phyloP scores from a whole-genome alignment of 1,140 invertebrate species.

The Ips typographus region DNA sequence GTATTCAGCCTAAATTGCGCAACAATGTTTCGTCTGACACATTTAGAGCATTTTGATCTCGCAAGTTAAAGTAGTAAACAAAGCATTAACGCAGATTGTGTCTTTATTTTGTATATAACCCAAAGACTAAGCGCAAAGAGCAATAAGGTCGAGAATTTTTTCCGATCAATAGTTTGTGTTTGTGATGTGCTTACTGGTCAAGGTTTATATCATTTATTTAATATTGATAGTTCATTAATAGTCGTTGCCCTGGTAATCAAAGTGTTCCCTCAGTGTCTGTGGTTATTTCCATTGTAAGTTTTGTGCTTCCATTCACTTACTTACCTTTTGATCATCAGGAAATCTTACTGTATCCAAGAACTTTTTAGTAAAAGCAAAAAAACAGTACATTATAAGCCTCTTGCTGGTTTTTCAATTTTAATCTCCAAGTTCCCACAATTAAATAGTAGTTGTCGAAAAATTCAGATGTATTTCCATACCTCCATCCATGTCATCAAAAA shows the following conservation, averaged over 20 bases:
- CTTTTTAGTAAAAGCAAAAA: constrained; percentile 36
- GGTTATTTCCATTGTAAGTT: too few relatives aligned
- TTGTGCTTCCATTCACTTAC: too few relatives aligned
- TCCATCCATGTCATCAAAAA: constrained; percentile 24
- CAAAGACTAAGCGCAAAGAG: constrained; percentile 16
- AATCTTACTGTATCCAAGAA: too few relatives aligned
- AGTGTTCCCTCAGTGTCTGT: too few relatives aligned
- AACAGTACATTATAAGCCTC: constrained; percentile 40
- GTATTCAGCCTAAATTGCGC: too few relatives aligned
- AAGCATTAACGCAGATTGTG: constrained; percentile 18
- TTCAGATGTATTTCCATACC: constrained; percentile 42
- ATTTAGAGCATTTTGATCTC: not conserved
- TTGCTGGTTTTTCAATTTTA: constrained; percentile 32
- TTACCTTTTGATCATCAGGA: too few relatives aligned
- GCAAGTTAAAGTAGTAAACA: constrained; percentile 14
- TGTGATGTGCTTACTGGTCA: too few relatives aligned
- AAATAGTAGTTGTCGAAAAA: constrained; percentile 30
- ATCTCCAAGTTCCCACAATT: constrained; percentile 40
- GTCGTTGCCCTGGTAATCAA: too few relatives aligned
- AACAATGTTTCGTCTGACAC: too few relatives aligned
- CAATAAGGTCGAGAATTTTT: constrained; percentile 24
- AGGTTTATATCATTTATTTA: too few relatives aligned
- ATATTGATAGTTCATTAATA: too few relatives aligned
- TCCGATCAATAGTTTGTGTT: constrained; percentile 7
- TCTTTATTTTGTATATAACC: constrained; percentile 5